Evolutionary conservation across 2,113 vertebrate species (phyloP).

Genomic region (Prunella himalayana): DNA sequence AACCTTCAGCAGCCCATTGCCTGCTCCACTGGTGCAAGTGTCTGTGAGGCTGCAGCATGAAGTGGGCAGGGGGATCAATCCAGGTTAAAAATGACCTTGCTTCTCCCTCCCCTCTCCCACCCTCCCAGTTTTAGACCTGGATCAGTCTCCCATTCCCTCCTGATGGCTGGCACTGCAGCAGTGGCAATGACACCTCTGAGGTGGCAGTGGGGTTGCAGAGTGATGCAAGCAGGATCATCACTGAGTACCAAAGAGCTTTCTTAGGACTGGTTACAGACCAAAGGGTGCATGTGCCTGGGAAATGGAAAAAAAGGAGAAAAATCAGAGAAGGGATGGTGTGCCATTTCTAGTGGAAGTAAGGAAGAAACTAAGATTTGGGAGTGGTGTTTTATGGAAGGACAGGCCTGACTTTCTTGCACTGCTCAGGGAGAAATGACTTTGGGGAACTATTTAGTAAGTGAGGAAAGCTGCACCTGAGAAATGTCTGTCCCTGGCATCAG

Average conservation of each 20-base stretch:
- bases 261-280: background rate
- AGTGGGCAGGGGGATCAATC: background rate
- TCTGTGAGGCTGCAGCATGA: background rate
- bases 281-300: background rate
- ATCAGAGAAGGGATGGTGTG: background rate
- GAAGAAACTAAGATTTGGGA: background rate
- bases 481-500: background rate
- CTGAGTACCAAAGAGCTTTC: background rate
- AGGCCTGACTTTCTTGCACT: background rate
- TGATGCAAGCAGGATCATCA: background rate
- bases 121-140: background rate
- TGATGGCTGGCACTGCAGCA: fast-evolving
- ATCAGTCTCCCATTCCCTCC: background rate
- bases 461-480: background rate
- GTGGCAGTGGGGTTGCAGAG: background rate
- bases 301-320: background rate
- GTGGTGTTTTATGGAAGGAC: background rate
- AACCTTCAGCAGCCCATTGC: background rate
- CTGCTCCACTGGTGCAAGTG: background rate
- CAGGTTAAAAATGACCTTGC: background rate
- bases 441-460: background rate
- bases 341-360: background rate
- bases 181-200: background rate
- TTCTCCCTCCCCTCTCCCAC: background rate
- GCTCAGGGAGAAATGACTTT: background rate